Base-by-base conservation (phyloP, 2,113 vertebrate species). In the Sinocyclocheilus rhinocerous region DNA sequence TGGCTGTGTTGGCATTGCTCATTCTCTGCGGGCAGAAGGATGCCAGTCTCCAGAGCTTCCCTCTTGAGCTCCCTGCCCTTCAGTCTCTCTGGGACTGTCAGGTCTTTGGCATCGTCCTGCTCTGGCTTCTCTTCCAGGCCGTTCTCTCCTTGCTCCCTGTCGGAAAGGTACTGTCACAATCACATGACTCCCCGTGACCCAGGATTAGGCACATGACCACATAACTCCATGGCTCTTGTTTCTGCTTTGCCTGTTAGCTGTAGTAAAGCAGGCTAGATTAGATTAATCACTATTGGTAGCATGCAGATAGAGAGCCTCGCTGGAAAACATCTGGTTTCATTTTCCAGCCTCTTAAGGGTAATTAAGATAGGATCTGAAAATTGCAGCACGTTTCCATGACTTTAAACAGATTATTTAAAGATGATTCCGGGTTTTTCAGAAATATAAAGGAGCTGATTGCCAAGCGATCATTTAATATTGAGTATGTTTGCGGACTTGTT, bases 51-150 rank as follows among this genome's bases (percentile, higher is more conserved):
- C 48, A 91, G 77, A 95, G 91, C 81, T 93, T 97, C 73, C 96
- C 96, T 4, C 93, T 96, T 13, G 85, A 92, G 10, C 12, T 96
- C 33, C 96, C 97, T 67, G 57, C 93, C 0, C 85, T 95, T 5
- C 75, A 92, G 73, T 89, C 86, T 22, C 92, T 98, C 29, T 99
- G 96, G 97, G 96, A 97, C 0, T 0, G 87, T 26, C 94, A 93
- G 76, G 96, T 94, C 0, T 92, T 97, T 61, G 96, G 94, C 63
- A 29, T 96, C 33, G 95, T 95, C 77, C n/a, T 97, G 59, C 93
- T 98, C 79, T 99, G 98, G 98, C 93, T 98, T 87, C 84, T 95
- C 7, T 94, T 97, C 88, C 98, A 99, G 91, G 96, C 90, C 84
- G n/a, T 97, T 11, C 95, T 99, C 87, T 94, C 93, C 84, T 50